phyloP scores from a whole-genome alignment of 2,888 invertebrate genomes.

The Pocota personata region DNA sequence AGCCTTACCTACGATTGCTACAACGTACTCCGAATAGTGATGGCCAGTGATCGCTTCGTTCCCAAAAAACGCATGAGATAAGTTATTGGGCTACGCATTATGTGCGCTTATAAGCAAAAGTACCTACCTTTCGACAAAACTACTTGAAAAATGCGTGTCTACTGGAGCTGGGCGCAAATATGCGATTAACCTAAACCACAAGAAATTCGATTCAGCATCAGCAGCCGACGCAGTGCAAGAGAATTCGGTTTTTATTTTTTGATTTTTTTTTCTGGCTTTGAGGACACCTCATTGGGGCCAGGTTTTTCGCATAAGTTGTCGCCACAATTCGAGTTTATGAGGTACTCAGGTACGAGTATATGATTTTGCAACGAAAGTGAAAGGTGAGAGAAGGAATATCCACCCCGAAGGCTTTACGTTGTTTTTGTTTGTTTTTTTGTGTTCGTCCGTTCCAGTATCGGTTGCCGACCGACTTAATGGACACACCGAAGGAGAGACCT shows the following conservation, averaged over 20 bases:
- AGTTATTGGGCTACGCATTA: conserved; percentile 8
- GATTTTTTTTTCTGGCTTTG: conserved; percentile 36
- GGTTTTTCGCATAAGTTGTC: conserved; percentile 48
- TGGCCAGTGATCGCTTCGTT: conserved; percentile 49
- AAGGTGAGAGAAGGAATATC: conserved; percentile 73
- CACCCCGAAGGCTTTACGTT: conserved; percentile 58
- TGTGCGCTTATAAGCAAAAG: conserved; percentile 9
- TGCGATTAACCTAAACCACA: conserved; percentile 52
- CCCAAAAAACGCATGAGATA: conserved; percentile 14
- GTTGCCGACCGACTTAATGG: conserved; percentile 19
- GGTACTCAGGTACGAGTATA: conserved; percentile 23
- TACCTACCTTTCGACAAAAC: conserved; percentile 26
- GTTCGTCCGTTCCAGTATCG: not conserved
- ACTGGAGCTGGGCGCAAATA: conserved; percentile 5
- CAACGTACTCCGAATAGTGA: conserved; percentile 41
- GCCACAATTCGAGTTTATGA: conserved; percentile 60
- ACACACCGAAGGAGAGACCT: conserved; percentile 9
- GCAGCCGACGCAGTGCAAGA: conserved; percentile 20
- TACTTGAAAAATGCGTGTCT: conserved; percentile 34
- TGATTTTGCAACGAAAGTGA: conserved; percentile 69
- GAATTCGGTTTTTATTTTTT: conserved; percentile 34
- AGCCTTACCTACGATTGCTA: conserved; percentile 38
- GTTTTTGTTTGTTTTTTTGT: conserved; percentile 10
- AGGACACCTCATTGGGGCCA: conserved; percentile 50
- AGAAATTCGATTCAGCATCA: conserved; percentile 11